Conservation (phyloP, 2,888 invertebrate species). For the Microctonus hyperodae region DNA sequence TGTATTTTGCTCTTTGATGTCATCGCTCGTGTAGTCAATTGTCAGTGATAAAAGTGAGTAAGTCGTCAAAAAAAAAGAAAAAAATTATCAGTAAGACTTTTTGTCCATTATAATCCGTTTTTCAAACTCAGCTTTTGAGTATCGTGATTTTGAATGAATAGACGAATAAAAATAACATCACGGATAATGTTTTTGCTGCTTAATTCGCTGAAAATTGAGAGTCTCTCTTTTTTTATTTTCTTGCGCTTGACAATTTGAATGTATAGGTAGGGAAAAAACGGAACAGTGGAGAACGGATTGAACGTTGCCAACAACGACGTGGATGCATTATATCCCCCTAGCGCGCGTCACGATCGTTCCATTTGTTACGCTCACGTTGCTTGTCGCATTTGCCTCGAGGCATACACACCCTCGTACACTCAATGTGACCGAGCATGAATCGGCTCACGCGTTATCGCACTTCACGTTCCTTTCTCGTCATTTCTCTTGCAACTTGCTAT, state of each 20-base stretch:
- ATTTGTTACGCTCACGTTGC: conserved; percentile 29
- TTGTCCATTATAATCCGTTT: too few relatives aligned
- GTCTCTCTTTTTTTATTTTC: background rate
- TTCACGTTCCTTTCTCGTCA: conserved; percentile 19
- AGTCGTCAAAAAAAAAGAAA: background rate
- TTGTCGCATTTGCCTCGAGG: conserved; percentile 29
- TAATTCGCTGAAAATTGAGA: background rate
- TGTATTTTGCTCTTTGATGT: conserved; percentile 8
- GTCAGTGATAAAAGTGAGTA: background rate
- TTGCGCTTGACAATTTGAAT: background rate
- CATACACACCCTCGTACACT: conserved; percentile 19
- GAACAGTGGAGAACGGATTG: background rate
- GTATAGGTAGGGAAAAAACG: background rate
- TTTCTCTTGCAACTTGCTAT: conserved; percentile 13
- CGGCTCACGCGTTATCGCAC: conserved; percentile 26
- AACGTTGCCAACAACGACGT: conserved; percentile 36
- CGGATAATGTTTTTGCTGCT: background rate
- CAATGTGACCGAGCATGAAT: conserved; percentile 23
- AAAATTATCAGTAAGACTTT: too few relatives aligned
- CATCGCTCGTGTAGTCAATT: background rate
- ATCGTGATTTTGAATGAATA: too few relatives aligned
- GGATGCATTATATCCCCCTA: conserved; percentile 50
- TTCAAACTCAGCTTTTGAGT: too few relatives aligned
- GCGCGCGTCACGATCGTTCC: conserved; percentile 35
- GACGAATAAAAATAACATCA: background rate